These are phyloP conservation scores for Pogonocichla stellata DNA, from an alignment of 2,113 vertebrate genomes.

Conservation along the genomic window DNA sequence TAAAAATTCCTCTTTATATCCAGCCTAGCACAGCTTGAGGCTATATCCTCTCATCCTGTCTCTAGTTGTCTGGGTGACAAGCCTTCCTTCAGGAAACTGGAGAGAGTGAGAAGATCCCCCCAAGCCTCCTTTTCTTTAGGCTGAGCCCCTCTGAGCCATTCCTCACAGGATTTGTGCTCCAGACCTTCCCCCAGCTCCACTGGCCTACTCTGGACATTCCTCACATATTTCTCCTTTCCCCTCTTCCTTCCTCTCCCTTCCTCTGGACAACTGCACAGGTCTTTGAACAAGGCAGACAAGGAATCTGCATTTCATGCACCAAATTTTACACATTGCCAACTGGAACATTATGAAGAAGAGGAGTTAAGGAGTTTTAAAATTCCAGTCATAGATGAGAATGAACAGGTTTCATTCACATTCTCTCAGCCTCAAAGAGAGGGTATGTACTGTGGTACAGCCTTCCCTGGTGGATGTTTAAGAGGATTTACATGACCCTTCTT, in stretches of 20 bases:
- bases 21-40: neutral
- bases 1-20: neutral
- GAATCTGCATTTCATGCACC: neutral
- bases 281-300: neutral
- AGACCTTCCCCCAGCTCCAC: neutral
- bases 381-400: neutral
- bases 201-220: too few relatives aligned
- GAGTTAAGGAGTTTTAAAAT: neutral
- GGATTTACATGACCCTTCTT: neutral
- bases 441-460: neutral
- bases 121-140: neutral
- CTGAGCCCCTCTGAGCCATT: neutral
- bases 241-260: neutral
- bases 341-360: neutral
- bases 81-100: too few relatives aligned
- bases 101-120: too few relatives aligned
- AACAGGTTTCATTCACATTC: neutral
- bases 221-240: neutral
- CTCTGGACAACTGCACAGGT: neutral
- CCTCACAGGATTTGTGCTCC: neutral
- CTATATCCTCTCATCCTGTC: neutral
- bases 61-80: neutral
- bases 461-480: neutral
- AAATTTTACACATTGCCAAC: fast-evolving
- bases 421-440: neutral